These are phyloP conservation scores for Drosophila gunungcola DNA, from an alignment of 1,140 invertebrate species.

Conservation along the genomic window DNA sequence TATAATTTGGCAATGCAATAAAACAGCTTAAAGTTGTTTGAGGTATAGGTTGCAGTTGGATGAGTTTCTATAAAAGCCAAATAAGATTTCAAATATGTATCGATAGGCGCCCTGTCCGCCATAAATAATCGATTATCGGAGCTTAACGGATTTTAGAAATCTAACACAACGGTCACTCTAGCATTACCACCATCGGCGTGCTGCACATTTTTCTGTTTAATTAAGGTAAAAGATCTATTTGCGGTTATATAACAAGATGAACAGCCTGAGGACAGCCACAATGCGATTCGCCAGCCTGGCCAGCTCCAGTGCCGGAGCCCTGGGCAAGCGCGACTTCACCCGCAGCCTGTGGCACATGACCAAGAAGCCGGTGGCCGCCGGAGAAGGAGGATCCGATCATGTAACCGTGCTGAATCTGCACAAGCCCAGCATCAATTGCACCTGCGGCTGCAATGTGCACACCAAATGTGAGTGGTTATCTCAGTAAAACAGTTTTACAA, in stretches of 20 bases:
- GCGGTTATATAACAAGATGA: constrained; percentile 87
- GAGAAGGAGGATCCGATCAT: constrained; percentile 29
- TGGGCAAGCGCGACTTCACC: constrained; percentile 87
- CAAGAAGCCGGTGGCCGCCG: constrained; percentile 72
- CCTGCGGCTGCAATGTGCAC: constrained; percentile 88
- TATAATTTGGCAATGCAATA: no score
- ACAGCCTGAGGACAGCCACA: constrained; percentile 88
- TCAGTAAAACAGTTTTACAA: neutral
- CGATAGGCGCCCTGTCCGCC: neutral
- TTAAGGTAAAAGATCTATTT: constrained; percentile 14
- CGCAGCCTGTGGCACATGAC: constrained; percentile 90
- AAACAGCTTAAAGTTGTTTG: no score
- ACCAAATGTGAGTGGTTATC: constrained; percentile 88
- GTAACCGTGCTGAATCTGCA: constrained; percentile 75
- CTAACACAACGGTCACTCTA: constrained; percentile 9
- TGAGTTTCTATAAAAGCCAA: no score
- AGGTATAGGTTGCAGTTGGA: no score
- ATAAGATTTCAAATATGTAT: neutral
- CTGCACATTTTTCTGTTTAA: constrained; percentile 54
- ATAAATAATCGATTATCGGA: constrained; percentile 2
- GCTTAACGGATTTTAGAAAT: neutral
- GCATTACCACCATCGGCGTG: constrained; percentile 15
- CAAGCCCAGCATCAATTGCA: constrained; percentile 86
- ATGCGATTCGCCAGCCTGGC: constrained; percentile 86
- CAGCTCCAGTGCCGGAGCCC: constrained; percentile 84